Base-by-base conservation (phyloP, 1,140 invertebrate species). In the Centruroides sculpturatus region DNA sequence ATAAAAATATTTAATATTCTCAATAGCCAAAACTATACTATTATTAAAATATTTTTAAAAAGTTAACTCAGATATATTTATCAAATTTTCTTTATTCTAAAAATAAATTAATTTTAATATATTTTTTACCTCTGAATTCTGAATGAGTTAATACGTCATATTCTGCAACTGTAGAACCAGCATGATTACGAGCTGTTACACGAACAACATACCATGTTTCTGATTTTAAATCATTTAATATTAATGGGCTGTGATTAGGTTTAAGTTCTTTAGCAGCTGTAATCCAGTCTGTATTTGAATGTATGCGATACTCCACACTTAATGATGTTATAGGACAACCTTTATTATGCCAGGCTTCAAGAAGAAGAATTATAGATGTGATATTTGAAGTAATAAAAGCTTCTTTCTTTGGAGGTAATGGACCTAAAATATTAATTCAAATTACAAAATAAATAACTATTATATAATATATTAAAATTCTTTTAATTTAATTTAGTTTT, bases 251-350 rank as follows among this genome's bases (percentile, higher is more conserved):
- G 6, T 62, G 49, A 46, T 62, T 51, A 4, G 64, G 62, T 9
- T 48, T 47, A 11, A 47, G 56, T 10, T 57, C 51, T 7, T 61
- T 55, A 3, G 60, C 57, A 5, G 66, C 34, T 11, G 60, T 50
- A 3, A 55, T 63, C 66, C 66, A 67, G 35, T 57, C 52, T 46
- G 53, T 57, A 34, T 64, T 55, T 34, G 55, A 60, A 23, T 62
- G 59, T 11, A 78, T 79, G 50, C 80, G 78, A 72, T 90, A 89
- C 66, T 86, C 83, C 41, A 91, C 77, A 34, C 83, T 80, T 69
- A 87, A 89, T 69, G 82, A 83, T 11, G 81, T 71, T 46, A 92
- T 81, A 0, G 86, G 82, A 11, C 35, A 60, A 8, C 66, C 69
- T 55, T 55, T 53, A 13, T 13, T 8, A 4, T 84, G 82, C 87